Evolutionary conservation across 2,888 invertebrate genomes (phyloP).

Genomic region (Homarus gammarus): DNA sequence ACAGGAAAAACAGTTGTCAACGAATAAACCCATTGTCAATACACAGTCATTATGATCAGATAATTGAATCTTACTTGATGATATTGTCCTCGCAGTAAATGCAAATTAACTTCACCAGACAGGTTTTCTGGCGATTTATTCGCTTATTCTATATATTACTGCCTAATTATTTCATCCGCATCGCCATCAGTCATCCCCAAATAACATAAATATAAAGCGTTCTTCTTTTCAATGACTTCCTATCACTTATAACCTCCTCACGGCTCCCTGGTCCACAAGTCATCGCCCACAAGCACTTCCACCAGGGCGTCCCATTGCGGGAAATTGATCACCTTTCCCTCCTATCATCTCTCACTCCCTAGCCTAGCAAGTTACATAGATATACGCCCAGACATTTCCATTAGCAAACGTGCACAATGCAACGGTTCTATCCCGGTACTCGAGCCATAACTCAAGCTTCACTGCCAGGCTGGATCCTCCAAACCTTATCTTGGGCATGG

Average conservation of each 20-base stretch:
- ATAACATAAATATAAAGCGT: not conserved
- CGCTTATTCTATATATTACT: not conserved
- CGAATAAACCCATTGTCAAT: too few relatives aligned
- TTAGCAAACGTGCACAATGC: not conserved
- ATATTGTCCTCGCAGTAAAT: too few relatives aligned
- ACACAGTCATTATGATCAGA: too few relatives aligned
- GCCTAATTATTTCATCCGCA: not conserved
- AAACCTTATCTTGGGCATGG: not conserved
- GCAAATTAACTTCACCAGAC: too few relatives aligned
- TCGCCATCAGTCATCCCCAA: not conserved
- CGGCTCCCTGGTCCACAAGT: not conserved
- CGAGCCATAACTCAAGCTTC: not conserved
- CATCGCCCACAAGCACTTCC: too few relatives aligned
- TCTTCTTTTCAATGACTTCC: not conserved
- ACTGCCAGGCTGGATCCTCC: not conserved
- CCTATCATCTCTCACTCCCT: not conserved
- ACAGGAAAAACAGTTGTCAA: too few relatives aligned
- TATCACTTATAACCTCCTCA: not conserved
- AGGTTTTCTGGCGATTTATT: too few relatives aligned
- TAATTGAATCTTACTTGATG: too few relatives aligned
- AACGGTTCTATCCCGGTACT: not conserved
- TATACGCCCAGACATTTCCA: not conserved
- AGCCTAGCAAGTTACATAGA: not conserved
- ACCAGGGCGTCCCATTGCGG: too few relatives aligned
- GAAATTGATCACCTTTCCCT: too few relatives aligned